phyloP scores from a whole-genome alignment of 2,797 vertebrate genomes.

The Sebastes oblongus region DNA sequence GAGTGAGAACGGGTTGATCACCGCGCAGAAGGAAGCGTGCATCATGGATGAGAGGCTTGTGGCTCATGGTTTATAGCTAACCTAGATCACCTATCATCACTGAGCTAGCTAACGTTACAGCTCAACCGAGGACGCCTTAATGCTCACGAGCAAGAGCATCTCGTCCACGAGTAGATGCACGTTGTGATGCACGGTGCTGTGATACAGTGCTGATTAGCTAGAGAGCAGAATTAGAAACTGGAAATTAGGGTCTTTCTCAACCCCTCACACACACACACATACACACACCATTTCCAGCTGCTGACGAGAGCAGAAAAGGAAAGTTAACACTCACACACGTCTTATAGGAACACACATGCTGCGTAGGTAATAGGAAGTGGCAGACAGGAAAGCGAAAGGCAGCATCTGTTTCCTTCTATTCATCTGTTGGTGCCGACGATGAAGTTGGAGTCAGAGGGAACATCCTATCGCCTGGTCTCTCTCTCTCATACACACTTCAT shows the following conservation, averaged over 20 bases:
- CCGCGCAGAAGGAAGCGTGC: background rate
- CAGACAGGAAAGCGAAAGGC: constrained; percentile 70
- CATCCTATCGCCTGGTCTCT: constrained; percentile 26
- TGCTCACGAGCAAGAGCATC: background rate
- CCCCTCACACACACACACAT: too few relatives aligned
- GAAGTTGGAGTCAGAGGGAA: constrained; percentile 38
- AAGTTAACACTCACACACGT: background rate
- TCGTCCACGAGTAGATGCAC: too few relatives aligned
- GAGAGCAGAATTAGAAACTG: background rate
- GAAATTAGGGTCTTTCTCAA: too few relatives aligned
- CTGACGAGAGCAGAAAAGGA: constrained; percentile 12
- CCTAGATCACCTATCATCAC: too few relatives aligned
- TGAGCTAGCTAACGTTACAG: too few relatives aligned
- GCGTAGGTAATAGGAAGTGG: constrained; percentile 51
- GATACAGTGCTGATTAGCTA: background rate
- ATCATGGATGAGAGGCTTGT: background rate
- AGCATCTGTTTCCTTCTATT: constrained; percentile 83
- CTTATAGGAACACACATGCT: background rate
- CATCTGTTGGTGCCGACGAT: constrained; percentile 48
- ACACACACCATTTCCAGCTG: background rate
- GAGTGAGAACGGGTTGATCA: background rate
- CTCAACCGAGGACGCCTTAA: background rate
- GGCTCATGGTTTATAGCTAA: too few relatives aligned
- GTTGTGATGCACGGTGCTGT: background rate
- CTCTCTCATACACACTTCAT: background rate